Evolutionary conservation across 1,140 invertebrate genomes (phyloP), one percentile per base, ranked within the genome.

Genomic region (Sipha flava): DNA sequence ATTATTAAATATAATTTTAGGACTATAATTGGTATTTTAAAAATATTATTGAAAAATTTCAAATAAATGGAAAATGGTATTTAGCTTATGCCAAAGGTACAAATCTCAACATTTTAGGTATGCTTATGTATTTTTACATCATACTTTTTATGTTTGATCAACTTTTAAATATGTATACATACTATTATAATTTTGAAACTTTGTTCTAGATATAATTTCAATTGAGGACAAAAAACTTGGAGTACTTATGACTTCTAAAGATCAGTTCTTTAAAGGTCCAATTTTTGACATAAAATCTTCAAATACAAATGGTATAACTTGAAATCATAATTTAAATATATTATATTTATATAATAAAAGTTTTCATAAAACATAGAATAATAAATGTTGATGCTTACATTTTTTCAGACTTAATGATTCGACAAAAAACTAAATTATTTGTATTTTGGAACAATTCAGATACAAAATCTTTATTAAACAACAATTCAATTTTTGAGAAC

Each of bases 21-120:
- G 43, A 49, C 16, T 54, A 18, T 40, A 77, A 77, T 77, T 77
- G 72, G 72, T 77, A 77, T 77, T 57, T 77, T 26, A 40, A 57
- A n/a, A 77, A 77, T 57, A 77, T 34, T 9, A 54, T 77, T 23
- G 49, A 77, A 16, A 77, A 77, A 54, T 54, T 23, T 57, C 18
- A 57, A 37, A 57, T 77, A 26, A 43, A 77, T 77, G 52, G 52
- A 57, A 43, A 77, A 59, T 57, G 31, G 49, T 57, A n/a, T 43
- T 77, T 77, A 57, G 72, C 21, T 23, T 77, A 52, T 77, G 72
- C 49, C 18, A 23, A 52, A 37, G 72, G 52, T 37, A 29, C 18
- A 34, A 77, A 77, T 4, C 49, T 77, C 43, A 21, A 77, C 21
- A 37, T 23, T 23, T 77, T 77, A 77, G 72, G 72, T 57, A 5